Conservation (phyloP, 1,140 invertebrate genomes). For the Caerostris extrusa region DNA sequence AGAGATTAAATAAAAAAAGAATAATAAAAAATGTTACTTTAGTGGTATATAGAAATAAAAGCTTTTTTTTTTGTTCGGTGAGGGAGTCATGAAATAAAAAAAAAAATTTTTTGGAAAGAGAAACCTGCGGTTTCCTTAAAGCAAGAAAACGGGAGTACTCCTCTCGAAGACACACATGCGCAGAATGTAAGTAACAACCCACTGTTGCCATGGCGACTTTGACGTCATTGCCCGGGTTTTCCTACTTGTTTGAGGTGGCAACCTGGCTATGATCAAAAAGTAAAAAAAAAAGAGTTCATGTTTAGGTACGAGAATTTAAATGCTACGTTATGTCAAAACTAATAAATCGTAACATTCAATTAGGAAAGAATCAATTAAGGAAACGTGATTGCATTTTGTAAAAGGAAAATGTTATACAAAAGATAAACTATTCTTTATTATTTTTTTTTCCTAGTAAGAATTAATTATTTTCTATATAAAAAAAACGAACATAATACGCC, state of each 20-base stretch:
- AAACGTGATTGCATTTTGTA: too few species aligned
- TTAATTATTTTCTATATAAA: too few species aligned
- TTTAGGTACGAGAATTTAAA: constrained; percentile 56
- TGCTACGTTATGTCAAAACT: not conserved
- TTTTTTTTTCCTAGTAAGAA: too few species aligned
- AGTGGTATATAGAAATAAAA: not conserved
- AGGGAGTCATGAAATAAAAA: not conserved
- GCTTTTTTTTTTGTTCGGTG: not conserved
- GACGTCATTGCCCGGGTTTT: constrained; percentile 76
- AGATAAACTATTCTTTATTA: too few species aligned
- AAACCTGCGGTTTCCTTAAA: constrained; percentile 23
- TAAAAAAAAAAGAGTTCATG: constrained; percentile 20
- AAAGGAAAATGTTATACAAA: too few species aligned
- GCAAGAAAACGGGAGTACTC: constrained; percentile 10
- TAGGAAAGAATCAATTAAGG: not conserved
- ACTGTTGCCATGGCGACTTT: constrained; percentile 66
- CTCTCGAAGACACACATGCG: constrained; percentile 44
- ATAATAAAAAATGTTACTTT: not conserved
- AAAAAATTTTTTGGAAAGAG: not conserved
- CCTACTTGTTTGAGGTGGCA: constrained; percentile 58
- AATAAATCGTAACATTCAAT: not conserved
- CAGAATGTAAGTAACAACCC: constrained; percentile 33
- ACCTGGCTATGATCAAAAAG: constrained; percentile 6
- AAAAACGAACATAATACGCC: too few species aligned
- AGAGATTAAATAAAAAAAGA: too few species aligned